phyloP scores from a whole-genome alignment of 2,113 vertebrate genomes.

The Lophochroa leadbeateri region DNA sequence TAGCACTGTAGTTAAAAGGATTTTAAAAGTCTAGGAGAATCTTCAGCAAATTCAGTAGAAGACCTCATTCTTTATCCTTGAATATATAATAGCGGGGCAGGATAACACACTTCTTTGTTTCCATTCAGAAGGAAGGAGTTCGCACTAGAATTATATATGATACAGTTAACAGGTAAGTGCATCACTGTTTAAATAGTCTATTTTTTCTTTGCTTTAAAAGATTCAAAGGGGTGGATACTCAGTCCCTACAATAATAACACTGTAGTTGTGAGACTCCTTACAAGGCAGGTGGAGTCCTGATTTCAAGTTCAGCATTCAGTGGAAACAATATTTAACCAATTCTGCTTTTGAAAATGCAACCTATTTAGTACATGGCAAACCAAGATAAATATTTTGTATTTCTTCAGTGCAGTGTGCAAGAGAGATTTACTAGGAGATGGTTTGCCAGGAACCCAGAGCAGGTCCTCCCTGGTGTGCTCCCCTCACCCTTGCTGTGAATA shows the following conservation, averaged over 20 bases:
- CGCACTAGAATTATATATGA: background rate
- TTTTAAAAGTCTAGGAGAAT: background rate
- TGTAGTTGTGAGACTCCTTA: background rate
- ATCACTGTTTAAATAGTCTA: background rate
- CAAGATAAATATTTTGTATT: background rate
- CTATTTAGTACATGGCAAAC: background rate
- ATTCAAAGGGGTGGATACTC: background rate
- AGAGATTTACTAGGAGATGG: slow-evolving; percentile 4
- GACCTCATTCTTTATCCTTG: background rate
- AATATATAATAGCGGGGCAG: background rate
- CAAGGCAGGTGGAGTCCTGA: background rate
- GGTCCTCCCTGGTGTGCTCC: background rate
- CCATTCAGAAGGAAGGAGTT: background rate
- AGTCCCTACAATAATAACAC: background rate
- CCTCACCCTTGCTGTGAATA: accelerated
- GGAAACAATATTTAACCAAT: background rate
- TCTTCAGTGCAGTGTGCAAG: background rate
- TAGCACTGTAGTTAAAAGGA: background rate
- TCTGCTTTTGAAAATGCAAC: background rate
- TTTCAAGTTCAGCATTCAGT: background rate
- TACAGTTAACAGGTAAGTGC: background rate
- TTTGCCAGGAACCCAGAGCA: background rate
- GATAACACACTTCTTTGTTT: background rate
- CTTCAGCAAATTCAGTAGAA: background rate
- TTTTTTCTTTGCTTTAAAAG: background rate